phyloP scores from a whole-genome alignment of 2,888 invertebrate genomes.

The Diogma glabrata region DNA sequence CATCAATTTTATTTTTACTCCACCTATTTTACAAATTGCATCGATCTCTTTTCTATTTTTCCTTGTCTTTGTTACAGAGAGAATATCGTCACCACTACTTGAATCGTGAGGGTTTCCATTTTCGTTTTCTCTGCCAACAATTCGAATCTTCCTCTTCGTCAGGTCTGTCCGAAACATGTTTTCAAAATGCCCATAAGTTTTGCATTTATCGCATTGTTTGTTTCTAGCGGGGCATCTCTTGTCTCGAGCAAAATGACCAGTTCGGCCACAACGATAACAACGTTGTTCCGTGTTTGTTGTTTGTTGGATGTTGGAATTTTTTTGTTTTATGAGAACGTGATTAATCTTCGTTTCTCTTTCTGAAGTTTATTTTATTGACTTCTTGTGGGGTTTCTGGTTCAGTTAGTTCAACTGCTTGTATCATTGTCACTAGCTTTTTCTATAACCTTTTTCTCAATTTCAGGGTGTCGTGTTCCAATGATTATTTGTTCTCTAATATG shows the following conservation, averaged over 20 bases:
- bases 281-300: too few species aligned
- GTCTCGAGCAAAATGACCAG: conserved; percentile 1
- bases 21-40: background rate
- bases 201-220: conserved; percentile 11
- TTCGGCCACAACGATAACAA: conserved; percentile 2
- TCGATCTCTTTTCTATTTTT: background rate
- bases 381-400: background rate
- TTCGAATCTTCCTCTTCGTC: background rate
- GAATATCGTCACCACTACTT: background rate
- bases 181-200: conserved; percentile 8
- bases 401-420: background rate
- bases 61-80: background rate
- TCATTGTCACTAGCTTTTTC: background rate
- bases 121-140: background rate
- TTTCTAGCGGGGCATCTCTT: conserved; percentile 12
- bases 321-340: too few species aligned
- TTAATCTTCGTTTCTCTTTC: too few species aligned
- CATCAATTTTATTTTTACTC: background rate
- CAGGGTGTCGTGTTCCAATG: background rate
- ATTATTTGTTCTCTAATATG: background rate
- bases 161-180: conserved; percentile 9
- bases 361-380: background rate
- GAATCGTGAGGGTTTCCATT: background rate
- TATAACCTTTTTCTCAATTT: background rate
- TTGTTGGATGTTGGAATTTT: too few species aligned